Evolutionary conservation across 2,797 vertebrate species (phyloP), one percentile per base, ranked within the genome.

Genomic region (Melanotaenia nigrans): DNA sequence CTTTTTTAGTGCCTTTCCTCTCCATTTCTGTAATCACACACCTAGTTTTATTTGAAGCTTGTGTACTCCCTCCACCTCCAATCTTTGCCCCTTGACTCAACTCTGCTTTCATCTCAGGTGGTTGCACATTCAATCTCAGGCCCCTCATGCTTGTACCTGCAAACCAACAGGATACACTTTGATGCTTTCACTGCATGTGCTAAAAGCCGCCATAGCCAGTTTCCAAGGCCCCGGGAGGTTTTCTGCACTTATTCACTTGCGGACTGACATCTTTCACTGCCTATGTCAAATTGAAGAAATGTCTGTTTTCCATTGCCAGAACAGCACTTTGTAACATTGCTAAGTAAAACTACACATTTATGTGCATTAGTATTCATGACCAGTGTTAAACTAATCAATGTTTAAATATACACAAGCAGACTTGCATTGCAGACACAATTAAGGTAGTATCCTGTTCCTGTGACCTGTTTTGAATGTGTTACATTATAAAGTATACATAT

Each of bases 91-190:
- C 56, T 49, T 82, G 47, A 45, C 71, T 9, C 40, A 47, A 32
- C 71, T 74, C 11, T 1, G 14, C 82, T 81, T 82, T 85, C 74
- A 81, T 79, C 68, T 81, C 56, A 2, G 53, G 71, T 20, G 61
- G 62, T 51, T 78, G 76, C 69, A 22, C 65, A 69, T 82, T 81
- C 80, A 85, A 78, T 85, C 71, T 71, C 33, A 38, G 13, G 35
- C 61, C 71, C 63, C 51, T 62, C 55, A 22, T 51, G 38, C 63
- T 74, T 16, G 36, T 61, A 63, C 63, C 72, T 22, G 20, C 64
- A 3, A 66, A 67, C 69, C 3, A 16, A 66, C 61, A 60, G 36
- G 49, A 71, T 14, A 4, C 69, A 65, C 75, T 79, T 80, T 78
- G 61, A 81, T 76, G 61, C 77, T 36, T 73, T 59, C 14, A 16